Evolutionary conservation across 1,140 invertebrate species (phyloP).

Genomic region (Bombus waltoni): DNA sequence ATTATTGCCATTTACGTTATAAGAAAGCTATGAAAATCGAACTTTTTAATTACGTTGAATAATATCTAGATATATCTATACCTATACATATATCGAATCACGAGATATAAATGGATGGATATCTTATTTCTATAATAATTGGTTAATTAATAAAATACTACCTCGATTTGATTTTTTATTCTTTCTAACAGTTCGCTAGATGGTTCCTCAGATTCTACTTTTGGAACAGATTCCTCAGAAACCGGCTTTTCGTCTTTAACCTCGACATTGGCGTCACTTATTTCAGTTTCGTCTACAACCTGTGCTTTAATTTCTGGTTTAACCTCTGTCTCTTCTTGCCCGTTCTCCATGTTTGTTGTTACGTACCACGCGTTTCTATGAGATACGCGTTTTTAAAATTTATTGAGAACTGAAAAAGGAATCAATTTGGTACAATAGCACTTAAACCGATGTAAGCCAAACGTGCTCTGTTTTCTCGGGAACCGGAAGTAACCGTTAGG

Average conservation of each 20-base stretch:
- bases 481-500: slow-evolving; percentile 23
- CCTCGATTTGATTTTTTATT: slow-evolving; percentile 78
- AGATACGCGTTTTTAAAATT: background rate
- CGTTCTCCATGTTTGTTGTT: slow-evolving; percentile 58
- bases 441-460: slow-evolving; percentile 13
- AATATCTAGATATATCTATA: background rate
- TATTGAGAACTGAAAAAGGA: background rate
- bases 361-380: background rate
- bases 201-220: slow-evolving; percentile 45
- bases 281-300: too few species aligned
- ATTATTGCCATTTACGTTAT: background rate
- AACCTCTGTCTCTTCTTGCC: slow-evolving; percentile 37
- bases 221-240: slow-evolving; percentile 33
- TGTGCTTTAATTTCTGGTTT: too few species aligned
- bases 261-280: slow-evolving; percentile 30
- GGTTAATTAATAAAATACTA: slow-evolving; percentile 47
- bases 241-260: slow-evolving; percentile 56
- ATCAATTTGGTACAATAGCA: background rate
- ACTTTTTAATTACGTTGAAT: background rate
- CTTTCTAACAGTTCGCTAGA: slow-evolving; percentile 68
- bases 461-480: slow-evolving; percentile 11
- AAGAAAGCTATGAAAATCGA: background rate
- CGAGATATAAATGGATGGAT: too few species aligned
- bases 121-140: background rate
- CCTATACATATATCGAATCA: background rate